Percentiles rank a stretch among this genome's conserved stretches.
phyloP scores from a whole-genome alignment of 1,140 invertebrate genomes.

The Drosophila repleta region DNA sequence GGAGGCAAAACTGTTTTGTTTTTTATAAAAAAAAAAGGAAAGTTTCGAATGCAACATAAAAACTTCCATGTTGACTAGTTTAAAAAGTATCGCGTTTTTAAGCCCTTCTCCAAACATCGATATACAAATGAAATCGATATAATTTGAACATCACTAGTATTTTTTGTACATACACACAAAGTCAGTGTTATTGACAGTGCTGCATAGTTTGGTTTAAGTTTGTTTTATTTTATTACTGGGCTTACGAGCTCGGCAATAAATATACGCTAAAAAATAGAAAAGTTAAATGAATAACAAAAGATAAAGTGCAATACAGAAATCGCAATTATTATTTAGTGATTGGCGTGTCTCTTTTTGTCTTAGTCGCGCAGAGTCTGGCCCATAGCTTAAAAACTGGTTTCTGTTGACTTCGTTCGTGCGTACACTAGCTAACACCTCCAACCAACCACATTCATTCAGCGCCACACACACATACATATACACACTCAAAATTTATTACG shows the following conservation, averaged over 20 bases:
- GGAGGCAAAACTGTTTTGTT: background rate
- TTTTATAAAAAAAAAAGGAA: background rate
- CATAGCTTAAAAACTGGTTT: conserved; percentile 43
- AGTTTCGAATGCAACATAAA: background rate
- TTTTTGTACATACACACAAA: conserved; percentile 35
- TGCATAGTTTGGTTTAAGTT: conserved; percentile 40
- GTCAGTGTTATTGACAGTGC: conserved; percentile 38
- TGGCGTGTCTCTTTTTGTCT: conserved; percentile 8
- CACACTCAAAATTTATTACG: conserved; percentile 13
- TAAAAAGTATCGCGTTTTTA: background rate
- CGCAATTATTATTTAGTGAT: conserved; percentile 9
- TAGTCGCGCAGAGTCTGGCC: conserved; percentile 30
- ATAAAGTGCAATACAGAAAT: background rate
- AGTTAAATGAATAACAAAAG: conserved; percentile 1
- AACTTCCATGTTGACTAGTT: background rate
- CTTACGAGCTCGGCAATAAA: conserved; percentile 6
- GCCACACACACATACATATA: conserved; percentile 18
- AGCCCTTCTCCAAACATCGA: background rate
- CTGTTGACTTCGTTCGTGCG: conserved; percentile 31
- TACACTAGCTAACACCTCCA: conserved; percentile 18
- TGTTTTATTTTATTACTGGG: conserved; percentile 31
- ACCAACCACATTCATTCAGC: conserved; percentile 28
- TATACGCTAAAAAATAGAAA: conserved; percentile 5
- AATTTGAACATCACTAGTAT: conserved; percentile 26
- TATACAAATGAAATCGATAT: conserved; percentile 6